Conservation (phyloP, 2,888 invertebrate species). For the Polyommatus icarus region DNA sequence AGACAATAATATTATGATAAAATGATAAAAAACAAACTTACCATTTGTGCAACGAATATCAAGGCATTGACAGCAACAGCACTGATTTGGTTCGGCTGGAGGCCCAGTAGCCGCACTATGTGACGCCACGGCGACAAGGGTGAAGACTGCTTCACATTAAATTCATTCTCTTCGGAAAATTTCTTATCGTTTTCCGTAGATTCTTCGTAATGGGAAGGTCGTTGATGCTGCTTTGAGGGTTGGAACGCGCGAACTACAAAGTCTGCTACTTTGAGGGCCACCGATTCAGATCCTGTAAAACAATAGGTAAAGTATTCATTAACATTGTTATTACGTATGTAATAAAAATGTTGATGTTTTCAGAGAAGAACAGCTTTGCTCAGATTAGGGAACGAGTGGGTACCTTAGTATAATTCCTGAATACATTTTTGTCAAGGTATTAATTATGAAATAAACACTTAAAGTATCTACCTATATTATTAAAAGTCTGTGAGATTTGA, state of each 20-base stretch:
- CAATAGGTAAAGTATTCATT: too few species aligned
- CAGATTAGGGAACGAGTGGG: too few species aligned
- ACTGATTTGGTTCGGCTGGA: slow-evolving; percentile 88
- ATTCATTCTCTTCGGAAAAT: slow-evolving; percentile 49
- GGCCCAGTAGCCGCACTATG: slow-evolving; percentile 85
- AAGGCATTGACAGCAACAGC: slow-evolving; percentile 91
- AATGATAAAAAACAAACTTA: slow-evolving; percentile 51
- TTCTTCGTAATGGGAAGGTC: slow-evolving; percentile 48
- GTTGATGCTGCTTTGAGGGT: slow-evolving; percentile 49
- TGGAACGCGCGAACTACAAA: slow-evolving; percentile 72
- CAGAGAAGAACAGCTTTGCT: too few species aligned
- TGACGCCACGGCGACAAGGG: slow-evolving; percentile 65
- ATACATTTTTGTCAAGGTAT: too few species aligned
- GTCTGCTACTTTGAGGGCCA: slow-evolving; percentile 71
- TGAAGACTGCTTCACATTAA: slow-evolving; percentile 70
- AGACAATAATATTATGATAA: too few species aligned
- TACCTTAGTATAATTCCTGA: too few species aligned
- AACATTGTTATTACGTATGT: too few species aligned
- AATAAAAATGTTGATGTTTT: too few species aligned
- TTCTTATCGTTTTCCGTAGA: slow-evolving; percentile 45
- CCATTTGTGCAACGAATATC: slow-evolving; percentile 91
- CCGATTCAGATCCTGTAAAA: slow-evolving; percentile 64
- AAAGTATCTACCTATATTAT: too few species aligned
- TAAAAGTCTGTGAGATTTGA: too few species aligned
- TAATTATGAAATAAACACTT: too few species aligned